Conservation (phyloP, 2,888 invertebrate genomes). For the Patella caerulea region DNA sequence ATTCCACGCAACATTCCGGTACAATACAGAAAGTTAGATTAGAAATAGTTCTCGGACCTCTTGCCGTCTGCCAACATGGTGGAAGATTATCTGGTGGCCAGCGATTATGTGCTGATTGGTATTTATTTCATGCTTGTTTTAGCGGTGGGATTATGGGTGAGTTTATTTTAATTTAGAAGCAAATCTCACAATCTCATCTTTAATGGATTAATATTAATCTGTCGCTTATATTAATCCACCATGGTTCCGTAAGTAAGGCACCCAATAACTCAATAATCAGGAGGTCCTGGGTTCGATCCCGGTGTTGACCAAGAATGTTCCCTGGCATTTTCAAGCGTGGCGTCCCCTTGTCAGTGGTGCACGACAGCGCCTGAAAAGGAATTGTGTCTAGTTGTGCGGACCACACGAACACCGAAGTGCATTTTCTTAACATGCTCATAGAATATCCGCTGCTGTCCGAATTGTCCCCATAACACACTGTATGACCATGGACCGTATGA, state of each 20-base stretch:
- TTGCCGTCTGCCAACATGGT: conserved; percentile 31
- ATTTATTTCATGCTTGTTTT: conserved; percentile 50
- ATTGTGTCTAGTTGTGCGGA: neutral
- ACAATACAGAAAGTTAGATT: too few relatives aligned
- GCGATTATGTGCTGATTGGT: conserved; percentile 46
- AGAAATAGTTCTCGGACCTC: neutral
- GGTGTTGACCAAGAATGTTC: too few relatives aligned
- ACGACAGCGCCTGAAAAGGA: too few relatives aligned
- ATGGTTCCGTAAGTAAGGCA: neutral
- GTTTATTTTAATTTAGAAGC: conserved; percentile 6
- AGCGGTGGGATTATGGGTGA: conserved; percentile 53
- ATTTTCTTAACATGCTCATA: too few relatives aligned
- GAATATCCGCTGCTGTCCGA: too few relatives aligned
- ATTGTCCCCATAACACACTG: too few relatives aligned
- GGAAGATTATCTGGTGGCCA: conserved; percentile 38
- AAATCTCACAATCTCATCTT: neutral
- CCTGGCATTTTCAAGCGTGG: too few relatives aligned
- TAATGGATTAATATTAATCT: neutral
- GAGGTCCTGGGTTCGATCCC: too few relatives aligned
- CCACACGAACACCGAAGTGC: neutral
- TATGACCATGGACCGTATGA: too few relatives aligned
- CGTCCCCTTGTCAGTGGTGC: too few relatives aligned
- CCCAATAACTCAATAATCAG: too few relatives aligned
- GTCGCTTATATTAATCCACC: neutral
- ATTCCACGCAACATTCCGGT: too few relatives aligned